Evolutionary conservation across 1,140 invertebrate species (phyloP).

Genomic region (Heliconius eleuchia): DNA sequence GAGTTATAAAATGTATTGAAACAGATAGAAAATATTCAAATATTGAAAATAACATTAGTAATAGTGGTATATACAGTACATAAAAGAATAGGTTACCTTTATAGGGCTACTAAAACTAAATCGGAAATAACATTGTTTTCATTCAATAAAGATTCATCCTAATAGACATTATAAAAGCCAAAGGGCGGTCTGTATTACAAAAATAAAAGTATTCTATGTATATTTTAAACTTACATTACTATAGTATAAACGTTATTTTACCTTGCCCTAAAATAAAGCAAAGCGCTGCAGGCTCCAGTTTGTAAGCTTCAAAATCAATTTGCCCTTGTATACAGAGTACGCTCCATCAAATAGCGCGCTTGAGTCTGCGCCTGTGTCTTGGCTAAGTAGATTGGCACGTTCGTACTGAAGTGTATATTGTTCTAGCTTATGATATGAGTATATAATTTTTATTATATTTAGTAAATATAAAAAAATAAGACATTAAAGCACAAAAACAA

Average conservation of each 20-base stretch:
- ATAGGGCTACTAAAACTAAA: no score
- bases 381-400: slow-evolving; percentile 17
- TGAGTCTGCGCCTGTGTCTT: slow-evolving; percentile 8
- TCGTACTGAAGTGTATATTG: not conserved
- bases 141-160: no score
- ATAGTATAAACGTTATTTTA: not conserved
- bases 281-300: slow-evolving; percentile 5
- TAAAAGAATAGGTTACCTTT: no score
- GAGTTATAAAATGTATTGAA: no score
- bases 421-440: not conserved
- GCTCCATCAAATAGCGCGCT: slow-evolving; percentile 22
- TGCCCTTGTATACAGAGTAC: slow-evolving; percentile 29
- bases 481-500: no score
- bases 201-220: not conserved
- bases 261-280: not conserved
- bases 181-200: not conserved
- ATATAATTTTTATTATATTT: not conserved
- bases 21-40: no score
- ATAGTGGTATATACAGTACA: no score
- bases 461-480: not conserved
- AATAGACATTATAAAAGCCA: not conserved
- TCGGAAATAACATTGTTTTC: no score
- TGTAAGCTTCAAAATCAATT: slow-evolving; percentile 33
- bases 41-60: no score
- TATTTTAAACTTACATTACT: not conserved